Evolutionary conservation across 2,888 invertebrate species (phyloP).

Genomic region (Dugesia japonica): DNA sequence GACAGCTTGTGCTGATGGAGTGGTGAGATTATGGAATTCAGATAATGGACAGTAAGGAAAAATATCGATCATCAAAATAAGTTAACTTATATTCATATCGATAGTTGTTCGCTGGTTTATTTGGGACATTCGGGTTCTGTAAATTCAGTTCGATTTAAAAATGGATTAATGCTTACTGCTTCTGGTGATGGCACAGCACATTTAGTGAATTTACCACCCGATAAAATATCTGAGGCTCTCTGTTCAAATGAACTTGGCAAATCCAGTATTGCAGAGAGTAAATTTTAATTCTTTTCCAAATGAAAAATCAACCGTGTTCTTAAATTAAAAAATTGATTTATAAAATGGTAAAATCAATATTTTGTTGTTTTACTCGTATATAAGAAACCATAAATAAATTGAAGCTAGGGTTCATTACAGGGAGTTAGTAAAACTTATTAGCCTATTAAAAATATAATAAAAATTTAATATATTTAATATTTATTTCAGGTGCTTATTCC

Average conservation of each 20-base stretch:
- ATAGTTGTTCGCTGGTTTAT: conserved; percentile 60
- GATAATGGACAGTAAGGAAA: conserved; percentile 23
- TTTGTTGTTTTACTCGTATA: too few species aligned
- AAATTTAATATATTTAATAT: too few species aligned
- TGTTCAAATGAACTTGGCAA: neutral
- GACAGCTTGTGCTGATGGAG: conserved; percentile 73
- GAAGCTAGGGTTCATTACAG: too few species aligned
- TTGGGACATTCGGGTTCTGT: conserved; percentile 83
- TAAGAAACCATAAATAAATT: too few species aligned
- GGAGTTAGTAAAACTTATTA: too few species aligned
- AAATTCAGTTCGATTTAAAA: conserved; percentile 84
- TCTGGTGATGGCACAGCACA: conserved; percentile 88
- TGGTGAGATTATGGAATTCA: conserved; percentile 34
- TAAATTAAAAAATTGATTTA: too few species aligned
- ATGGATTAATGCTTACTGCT: conserved; percentile 67
- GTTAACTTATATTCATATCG: neutral
- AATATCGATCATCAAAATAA: neutral
- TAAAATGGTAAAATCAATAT: too few species aligned
- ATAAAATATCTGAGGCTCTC: neutral
- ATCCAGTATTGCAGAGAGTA: neutral
- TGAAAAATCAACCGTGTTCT: too few species aligned
- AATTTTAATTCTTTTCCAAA: too few species aligned
- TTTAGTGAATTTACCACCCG: conserved; percentile 54
- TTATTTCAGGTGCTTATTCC: too few species aligned
- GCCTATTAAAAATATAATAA: too few species aligned